Base-by-base conservation (phyloP, 2,797 vertebrate genomes). In the Pteropus rufus region DNA sequence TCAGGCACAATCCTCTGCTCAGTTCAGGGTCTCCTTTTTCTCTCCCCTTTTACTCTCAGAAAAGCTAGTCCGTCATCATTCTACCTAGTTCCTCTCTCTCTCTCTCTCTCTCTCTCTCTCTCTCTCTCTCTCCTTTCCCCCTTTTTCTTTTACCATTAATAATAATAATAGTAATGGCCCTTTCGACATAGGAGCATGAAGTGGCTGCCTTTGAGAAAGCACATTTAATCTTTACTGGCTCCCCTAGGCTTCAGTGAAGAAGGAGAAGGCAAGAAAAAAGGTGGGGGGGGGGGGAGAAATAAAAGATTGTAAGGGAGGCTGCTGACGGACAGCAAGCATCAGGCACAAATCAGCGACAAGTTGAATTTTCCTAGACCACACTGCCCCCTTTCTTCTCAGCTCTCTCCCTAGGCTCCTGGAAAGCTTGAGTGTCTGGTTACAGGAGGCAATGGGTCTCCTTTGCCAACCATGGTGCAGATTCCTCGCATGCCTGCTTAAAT, bases 151-250 rank as follows among this genome's bases (percentile, higher is more conserved):
- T 95, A 90, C 97, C 94, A 96, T 88, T 93, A 97, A 97, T 94
- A 93, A 92, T 73, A 94, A 96, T 96, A 89, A 89, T 96, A 97
- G 96, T 96, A 94, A 95, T 93, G 98, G 98, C 98, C 98, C 98
- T 98, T 98, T 98, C 99, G 98, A 99, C 99, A 99, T 98, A 99
- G 99, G 99, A 99, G 99, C 99, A 98, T 99, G 99, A 99, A 99
- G 99, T 98, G 99, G 98, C 99, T 99, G 99, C 99, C 99, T 99
- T 99, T 99, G 98, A 99, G 99, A 99, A 99, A 99, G 99, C 99
- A 99, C 99, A 99, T 99, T 99, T 99, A 99, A 99, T 99, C 99
- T 99, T 99, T 98, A 98, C 99, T 99, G 99, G 99, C 99, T 99
- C 99, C 99, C 99, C 98, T 98, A 99, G 99, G 99, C 99, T 99